A percentile compares a stretch with the other conserved stretches of the same genome.
phyloP scores from a whole-genome alignment of 2,113 vertebrate genomes.

The Tachysurus vachellii region DNA sequence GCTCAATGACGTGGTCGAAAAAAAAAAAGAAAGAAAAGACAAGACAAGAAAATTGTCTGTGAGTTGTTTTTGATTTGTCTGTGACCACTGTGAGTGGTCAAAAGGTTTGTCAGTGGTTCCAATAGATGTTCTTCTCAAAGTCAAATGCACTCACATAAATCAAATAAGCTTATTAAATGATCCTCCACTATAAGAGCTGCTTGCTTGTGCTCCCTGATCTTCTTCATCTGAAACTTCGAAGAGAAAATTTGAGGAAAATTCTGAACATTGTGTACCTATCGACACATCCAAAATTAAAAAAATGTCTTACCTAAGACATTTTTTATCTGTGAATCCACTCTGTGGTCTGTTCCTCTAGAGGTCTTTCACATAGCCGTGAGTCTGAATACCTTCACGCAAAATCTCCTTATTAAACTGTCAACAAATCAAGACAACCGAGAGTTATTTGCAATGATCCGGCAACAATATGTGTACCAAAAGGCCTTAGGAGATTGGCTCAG shows the following conservation, averaged over 20 bases:
- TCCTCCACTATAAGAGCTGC: background rate
- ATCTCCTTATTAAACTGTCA: background rate
- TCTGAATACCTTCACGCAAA: background rate
- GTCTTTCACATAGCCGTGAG: background rate
- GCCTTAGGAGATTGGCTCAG: background rate
- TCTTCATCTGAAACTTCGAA: background rate
- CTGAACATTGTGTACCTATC: background rate
- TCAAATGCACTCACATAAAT: background rate
- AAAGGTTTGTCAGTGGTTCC: background rate
- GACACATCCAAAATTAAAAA: background rate
- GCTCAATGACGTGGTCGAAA: background rate
- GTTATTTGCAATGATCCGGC: background rate
- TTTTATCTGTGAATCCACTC: background rate
- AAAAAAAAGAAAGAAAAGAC: background rate
- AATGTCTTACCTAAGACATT: background rate
- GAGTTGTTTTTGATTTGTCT: too few relatives aligned
- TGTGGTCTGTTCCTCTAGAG: constrained; percentile 5
- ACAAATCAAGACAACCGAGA: background rate
- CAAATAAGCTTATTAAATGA: too few relatives aligned
- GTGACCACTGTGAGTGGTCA: background rate
- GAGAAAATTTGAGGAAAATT: background rate
- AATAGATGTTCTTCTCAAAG: background rate
- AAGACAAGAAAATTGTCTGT: background rate
- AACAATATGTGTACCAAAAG: background rate
- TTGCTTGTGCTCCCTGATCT: background rate